These are phyloP conservation scores for Callyntrura sp. DNA, from an alignment of 2,888 invertebrate species.

Conservation along the genomic window DNA sequence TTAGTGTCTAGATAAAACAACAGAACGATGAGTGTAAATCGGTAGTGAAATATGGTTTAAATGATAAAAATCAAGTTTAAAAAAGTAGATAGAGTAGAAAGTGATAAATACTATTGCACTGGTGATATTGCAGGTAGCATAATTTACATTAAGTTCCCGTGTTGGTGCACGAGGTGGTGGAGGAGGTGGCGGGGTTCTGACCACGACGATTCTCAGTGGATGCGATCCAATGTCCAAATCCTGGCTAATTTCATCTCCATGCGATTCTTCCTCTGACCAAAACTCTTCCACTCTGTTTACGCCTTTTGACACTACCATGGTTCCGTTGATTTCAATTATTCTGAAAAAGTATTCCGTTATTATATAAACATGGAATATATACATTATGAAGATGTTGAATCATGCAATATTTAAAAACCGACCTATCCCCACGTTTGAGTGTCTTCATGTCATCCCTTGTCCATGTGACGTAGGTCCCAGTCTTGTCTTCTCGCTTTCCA, in stretches of 20 bases:
- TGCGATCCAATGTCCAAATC: slow-evolving; percentile 82
- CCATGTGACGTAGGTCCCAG: slow-evolving; percentile 92
- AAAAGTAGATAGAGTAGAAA: not conserved
- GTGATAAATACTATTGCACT: not conserved
- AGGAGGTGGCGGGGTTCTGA: slow-evolving; percentile 82
- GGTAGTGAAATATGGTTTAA: no score
- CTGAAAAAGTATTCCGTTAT: slow-evolving; percentile 53
- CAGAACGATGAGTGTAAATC: not conserved
- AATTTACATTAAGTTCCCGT: slow-evolving; percentile 82
- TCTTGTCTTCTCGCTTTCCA: slow-evolving; percentile 89
- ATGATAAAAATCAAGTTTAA: not conserved
- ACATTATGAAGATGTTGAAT: not conserved
- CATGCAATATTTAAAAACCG: not conserved
- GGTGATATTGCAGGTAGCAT: not conserved
- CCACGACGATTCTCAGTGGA: slow-evolving; percentile 82
- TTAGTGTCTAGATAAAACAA: slow-evolving; percentile 85
- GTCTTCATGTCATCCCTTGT: slow-evolving; percentile 90
- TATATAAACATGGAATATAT: not conserved
- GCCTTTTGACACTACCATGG: slow-evolving; percentile 83
- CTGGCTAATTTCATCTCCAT: slow-evolving; percentile 72
- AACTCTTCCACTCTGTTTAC: slow-evolving; percentile 84
- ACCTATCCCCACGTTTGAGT: slow-evolving; percentile 92
- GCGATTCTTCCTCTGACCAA: slow-evolving; percentile 82
- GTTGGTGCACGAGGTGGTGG: slow-evolving; percentile 83
- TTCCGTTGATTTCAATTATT: slow-evolving; percentile 83